Conservation (phyloP, 2,888 invertebrate species). For the Ormyrus pomaceus region DNA sequence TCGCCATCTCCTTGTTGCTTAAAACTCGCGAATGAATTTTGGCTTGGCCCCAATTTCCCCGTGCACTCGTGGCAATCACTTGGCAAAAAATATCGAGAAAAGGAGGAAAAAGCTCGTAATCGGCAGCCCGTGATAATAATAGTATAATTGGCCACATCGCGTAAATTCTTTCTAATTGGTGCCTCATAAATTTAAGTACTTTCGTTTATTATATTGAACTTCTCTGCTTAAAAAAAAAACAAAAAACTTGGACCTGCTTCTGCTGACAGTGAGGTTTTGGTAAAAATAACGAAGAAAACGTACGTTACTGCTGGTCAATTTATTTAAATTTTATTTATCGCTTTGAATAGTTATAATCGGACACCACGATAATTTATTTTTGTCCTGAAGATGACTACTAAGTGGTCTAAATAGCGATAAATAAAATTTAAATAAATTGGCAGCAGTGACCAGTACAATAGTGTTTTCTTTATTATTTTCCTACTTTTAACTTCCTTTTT, state of each 20-base stretch:
- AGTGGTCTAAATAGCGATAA: too few species aligned
- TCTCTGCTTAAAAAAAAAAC: background rate
- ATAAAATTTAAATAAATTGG: too few species aligned
- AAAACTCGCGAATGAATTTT: conserved; percentile 51
- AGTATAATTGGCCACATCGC: conserved; percentile 10
- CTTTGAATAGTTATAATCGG: too few species aligned
- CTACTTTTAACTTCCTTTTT: too few species aligned
- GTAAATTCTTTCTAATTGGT: background rate
- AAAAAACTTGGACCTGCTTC: too few species aligned
- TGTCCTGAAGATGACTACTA: too few species aligned
- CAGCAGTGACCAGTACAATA: too few species aligned
- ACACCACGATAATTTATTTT: too few species aligned
- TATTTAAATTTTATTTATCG: too few species aligned
- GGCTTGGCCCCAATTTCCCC: conserved; percentile 54
- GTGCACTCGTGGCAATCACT: conserved; percentile 48
- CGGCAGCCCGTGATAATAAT: conserved; percentile 39
- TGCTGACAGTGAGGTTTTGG: too few species aligned
- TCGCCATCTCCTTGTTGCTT: background rate
- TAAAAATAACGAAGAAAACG: background rate
- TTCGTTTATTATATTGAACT: background rate
- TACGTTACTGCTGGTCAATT: background rate
- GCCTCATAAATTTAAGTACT: background rate
- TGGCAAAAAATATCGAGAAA: conserved; percentile 34
- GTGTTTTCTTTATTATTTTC: too few species aligned
- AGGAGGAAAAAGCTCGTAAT: conserved; percentile 41